phyloP scores from a whole-genome alignment of 1,140 invertebrate species.

The Pseudobourletiella spinata region DNA sequence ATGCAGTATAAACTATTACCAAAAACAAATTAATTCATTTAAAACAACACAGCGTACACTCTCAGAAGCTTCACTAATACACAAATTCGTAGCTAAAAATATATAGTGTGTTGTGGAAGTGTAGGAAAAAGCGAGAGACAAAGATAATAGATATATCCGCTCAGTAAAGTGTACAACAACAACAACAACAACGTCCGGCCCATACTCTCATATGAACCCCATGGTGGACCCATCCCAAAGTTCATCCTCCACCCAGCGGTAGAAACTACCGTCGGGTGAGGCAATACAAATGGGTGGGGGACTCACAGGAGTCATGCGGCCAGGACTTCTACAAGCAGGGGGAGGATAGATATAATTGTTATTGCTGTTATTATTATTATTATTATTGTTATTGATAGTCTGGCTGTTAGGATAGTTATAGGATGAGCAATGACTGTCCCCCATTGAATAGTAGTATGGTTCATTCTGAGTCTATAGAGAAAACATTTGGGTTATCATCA shows the following conservation, averaged over 20 bases:
- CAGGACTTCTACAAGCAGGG: constrained; percentile 36
- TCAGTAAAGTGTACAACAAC: too few species aligned
- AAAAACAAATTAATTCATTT: too few species aligned
- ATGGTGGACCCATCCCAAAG: constrained; percentile 58
- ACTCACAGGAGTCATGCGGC: constrained; percentile 38
- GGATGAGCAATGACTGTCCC: background rate
- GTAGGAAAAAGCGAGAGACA: background rate
- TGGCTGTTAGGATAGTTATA: background rate
- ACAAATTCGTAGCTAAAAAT: too few species aligned
- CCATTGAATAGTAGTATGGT: background rate
- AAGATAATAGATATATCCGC: too few species aligned
- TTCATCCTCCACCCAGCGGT: constrained; percentile 10
- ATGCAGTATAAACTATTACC: too few species aligned
- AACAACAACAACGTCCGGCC: too few species aligned
- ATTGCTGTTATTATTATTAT: constrained; percentile 23
- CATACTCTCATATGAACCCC: constrained; percentile 52
- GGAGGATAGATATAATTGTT: background rate
- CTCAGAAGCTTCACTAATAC: too few species aligned
- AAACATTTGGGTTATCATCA: too few species aligned
- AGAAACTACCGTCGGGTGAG: constrained; percentile 24
- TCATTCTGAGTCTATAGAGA: background rate
- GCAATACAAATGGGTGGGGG: constrained; percentile 17
- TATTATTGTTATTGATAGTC: background rate
- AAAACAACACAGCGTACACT: too few species aligned
- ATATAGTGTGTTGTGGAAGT: background rate